Evolutionary conservation across 2,888 invertebrate species (phyloP), one percentile per base, ranked within the genome.

Genomic region (Boloria euphrosyne): DNA sequence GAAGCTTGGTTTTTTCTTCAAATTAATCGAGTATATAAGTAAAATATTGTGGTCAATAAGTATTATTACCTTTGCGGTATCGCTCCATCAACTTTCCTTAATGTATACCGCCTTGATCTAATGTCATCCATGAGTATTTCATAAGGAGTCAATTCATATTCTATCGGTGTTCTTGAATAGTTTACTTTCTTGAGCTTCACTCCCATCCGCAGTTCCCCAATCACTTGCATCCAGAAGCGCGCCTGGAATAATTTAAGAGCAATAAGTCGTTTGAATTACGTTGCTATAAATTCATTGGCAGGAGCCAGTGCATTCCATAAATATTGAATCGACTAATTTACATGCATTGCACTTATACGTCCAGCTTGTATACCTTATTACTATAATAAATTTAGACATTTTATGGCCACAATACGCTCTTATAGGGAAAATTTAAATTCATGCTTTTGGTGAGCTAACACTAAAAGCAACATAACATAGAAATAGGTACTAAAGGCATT

Each of bases 71-170:
- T 94, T 63, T 93, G 95, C 67, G 96, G 96, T 80, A 97, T 94
- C 86, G 95, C 95, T 58, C 97, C 97, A 83, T 97, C 96, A 47
- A 97, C 95, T 93, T 98, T 98, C 83, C 96, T 95, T 76, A 98
- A 93, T 80, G 96, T 97, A 92, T 97, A 98, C 82, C 98, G 94
- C 83, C 97, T 95, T 69, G 97, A 95, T 76, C 98, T 93, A 80
- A 99, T 98, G 83, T 99, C 98, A 84, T 98, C 97, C 96, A 99
- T 97, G 65, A 99, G 94, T 81, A 98, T 98, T 92, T 99, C 98
- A 82, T 98, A 98, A 14, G 98, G 98, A 54, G 98, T 99, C 76
- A 98, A 90, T 87, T 98, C 98, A 87, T 96, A 98, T 86, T 98
- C 98, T 69, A 97, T 95, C 10, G 96, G 96, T 13, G 96, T 94